These are phyloP conservation scores for Sitta carolinensis DNA, from an alignment of 2,797 vertebrate genomes.

Conservation along the genomic window DNA sequence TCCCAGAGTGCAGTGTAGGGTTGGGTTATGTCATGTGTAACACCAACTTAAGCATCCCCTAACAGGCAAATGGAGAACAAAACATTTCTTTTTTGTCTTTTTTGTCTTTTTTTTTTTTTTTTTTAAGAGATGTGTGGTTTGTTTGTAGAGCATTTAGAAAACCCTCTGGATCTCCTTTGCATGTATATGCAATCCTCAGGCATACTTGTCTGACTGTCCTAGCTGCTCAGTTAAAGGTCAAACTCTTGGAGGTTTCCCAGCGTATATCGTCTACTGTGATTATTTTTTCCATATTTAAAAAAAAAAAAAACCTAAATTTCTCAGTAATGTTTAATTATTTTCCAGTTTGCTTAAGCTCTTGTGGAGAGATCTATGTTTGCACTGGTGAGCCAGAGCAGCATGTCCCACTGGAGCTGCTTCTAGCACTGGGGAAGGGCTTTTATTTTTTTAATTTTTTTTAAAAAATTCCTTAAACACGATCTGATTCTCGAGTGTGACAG, in stretches of 20 bases:
- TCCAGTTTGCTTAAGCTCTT: background rate
- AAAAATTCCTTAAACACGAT: background rate
- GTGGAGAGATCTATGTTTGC: background rate
- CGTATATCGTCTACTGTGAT: background rate
- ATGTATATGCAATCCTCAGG: background rate
- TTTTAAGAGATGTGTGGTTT: background rate
- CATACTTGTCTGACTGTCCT: constrained; percentile 11
- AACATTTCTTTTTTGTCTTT: background rate
- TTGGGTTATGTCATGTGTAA: constrained; percentile 24
- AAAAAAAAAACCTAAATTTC: background rate
- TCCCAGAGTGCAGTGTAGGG: background rate
- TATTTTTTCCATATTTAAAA: constrained; percentile 17
- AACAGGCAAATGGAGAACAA: constrained; percentile 5
- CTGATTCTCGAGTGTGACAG: background rate
- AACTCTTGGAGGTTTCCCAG: constrained; percentile 48
- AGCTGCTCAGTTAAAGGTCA: constrained; percentile 51
- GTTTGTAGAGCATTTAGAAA: constrained; percentile 12
- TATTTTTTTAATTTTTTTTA: background rate
- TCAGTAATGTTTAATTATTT: constrained; percentile 13
- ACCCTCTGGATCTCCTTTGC: constrained; percentile 17
- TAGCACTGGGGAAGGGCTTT: background rate
- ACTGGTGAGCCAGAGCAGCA: accelerated
- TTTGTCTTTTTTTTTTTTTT: background rate
- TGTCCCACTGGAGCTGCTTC: background rate
- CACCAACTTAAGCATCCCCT: constrained; percentile 6